Conservation (phyloP, 2,797 vertebrate species). For the Fistularia commersonii region DNA sequence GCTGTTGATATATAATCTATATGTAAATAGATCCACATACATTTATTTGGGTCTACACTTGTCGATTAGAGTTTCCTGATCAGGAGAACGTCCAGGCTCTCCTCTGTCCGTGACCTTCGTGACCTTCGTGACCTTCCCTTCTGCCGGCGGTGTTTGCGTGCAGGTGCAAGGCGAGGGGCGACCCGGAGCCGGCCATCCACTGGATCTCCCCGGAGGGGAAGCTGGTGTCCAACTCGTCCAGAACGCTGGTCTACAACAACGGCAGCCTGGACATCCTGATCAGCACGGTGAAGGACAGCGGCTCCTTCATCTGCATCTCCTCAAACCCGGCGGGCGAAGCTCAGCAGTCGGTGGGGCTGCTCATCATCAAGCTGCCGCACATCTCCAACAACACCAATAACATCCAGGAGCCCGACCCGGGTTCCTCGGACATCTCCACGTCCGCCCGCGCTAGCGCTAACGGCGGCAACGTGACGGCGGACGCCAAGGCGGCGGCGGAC, state of each 20-base stretch:
- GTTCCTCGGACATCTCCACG: conserved; percentile 95
- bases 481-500: conserved; percentile 85
- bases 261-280: conserved; percentile 96
- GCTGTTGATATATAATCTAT: no score
- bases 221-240: conserved; percentile 90
- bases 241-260: conserved; percentile 88
- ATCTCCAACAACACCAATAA: conserved; percentile 93
- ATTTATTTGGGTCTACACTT: no score
- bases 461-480: conserved; percentile 86
- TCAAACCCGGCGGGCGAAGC: conserved; percentile 96
- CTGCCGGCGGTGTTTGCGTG: no score
- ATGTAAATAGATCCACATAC: no score
- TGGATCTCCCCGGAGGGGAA: conserved; percentile 98
- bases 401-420: conserved; percentile 92
- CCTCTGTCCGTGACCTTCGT: no score
- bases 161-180: conserved; percentile 93
- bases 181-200: conserved; percentile 94
- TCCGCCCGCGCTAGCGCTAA: conserved; percentile 92
- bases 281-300: conserved; percentile 94
- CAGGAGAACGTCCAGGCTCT: no score
- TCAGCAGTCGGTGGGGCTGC: conserved; percentile 86
- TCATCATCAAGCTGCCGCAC: conserved; percentile 96
- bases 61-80: no score
- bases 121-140: no score
- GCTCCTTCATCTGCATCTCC: conserved; percentile 95